These are phyloP conservation scores for Caenorhabditis brenneri DNA, from an alignment of 1,140 invertebrate species.

Conservation along the genomic window DNA sequence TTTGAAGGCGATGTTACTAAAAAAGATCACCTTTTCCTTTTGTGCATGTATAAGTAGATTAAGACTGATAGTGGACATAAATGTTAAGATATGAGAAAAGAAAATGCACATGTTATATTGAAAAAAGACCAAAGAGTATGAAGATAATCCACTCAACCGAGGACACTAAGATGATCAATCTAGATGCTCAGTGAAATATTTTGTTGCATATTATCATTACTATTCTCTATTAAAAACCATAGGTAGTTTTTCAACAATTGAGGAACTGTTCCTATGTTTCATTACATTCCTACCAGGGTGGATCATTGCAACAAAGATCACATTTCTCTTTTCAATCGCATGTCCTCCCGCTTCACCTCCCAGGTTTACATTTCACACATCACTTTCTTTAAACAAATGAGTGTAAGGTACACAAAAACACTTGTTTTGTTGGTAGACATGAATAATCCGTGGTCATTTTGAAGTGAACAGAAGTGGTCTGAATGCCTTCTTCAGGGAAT, in stretches of 20 bases:
- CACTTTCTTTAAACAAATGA: conserved; percentile 25
- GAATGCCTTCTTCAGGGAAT: not conserved
- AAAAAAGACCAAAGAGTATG: not conserved
- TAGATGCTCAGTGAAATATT: no score
- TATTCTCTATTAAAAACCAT: not conserved
- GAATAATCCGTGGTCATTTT: not conserved
- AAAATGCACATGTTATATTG: not conserved
- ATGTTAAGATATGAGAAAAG: no score
- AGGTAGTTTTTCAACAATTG: no score
- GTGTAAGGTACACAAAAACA: conserved; percentile 30
- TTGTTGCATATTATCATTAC: no score
- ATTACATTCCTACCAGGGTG: not conserved
- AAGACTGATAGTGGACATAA: no score
- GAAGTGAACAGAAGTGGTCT: not conserved
- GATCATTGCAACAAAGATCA: conserved; percentile 14
- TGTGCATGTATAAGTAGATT: no score
- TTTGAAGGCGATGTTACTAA: no score
- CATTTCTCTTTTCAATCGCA: not conserved
- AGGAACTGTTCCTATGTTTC: not conserved
- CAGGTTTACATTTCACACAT: not conserved
- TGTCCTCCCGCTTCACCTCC: not conserved
- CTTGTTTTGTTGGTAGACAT: not conserved
- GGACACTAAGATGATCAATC: not conserved
- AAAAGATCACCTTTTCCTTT: no score
- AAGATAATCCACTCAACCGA: not conserved